Evolutionary conservation across 2,888 invertebrate genomes (phyloP), one percentile per base, ranked within the genome.

Genomic region (Nudaria mundana): DNA sequence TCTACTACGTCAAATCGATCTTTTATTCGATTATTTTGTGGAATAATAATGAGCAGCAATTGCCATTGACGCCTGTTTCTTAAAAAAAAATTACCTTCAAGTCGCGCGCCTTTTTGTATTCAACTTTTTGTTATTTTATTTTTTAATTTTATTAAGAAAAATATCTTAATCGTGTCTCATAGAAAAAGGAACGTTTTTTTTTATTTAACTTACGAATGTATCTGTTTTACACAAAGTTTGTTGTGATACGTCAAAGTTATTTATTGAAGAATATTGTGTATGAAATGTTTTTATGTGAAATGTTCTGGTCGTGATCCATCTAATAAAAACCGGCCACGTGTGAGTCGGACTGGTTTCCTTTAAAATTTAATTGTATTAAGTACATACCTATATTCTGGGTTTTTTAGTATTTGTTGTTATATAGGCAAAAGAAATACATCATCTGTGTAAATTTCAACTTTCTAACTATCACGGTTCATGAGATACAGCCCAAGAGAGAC

Each of bases 21-120:
- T 66, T 65, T 76, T 80, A 57, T 59, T 59, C 57, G 74, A 79
- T 79, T 80, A 79, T 78, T 74, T 76, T 70, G 64, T 70, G 65
- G 78, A 73, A 79, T 80, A 79, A 81, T 81, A 81, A 81, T 74
- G 76, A 81, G 76, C 64, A 65, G 66, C 68, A 61, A 76, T 77
- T 66, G 66, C 68, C 62, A 76, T 77, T 76, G 76, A 77, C 74
- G 74, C 67, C 62, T 58, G 63, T 53, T 62, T 56, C 45, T 29
- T 11, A 46, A 41, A 53, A 56, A 52, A 59, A 61, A 53, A 52
- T 8, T 7, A 20, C 3, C 20, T 36, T 23, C 53, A 58, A 56
- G 45, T 50, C 52, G 55, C 58, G 61, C 49, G 56, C 57, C 56
- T 62, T 53, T 57, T 48, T 53, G 48, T 44, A 38, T 34, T 14